Base-by-base conservation (phyloP, 2,797 vertebrate species). In the Fringilla coelebs region DNA sequence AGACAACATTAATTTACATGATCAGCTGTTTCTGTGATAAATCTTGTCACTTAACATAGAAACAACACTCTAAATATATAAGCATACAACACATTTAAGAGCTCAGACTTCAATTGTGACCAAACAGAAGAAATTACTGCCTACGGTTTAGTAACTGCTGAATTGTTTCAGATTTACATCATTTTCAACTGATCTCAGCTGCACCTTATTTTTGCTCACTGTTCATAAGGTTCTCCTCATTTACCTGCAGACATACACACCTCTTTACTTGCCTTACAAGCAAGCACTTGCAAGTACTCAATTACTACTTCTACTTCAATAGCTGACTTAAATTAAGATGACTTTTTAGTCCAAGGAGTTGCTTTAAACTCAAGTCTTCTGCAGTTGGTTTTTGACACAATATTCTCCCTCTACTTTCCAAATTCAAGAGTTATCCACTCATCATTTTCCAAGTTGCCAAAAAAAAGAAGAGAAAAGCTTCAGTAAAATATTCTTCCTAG, bases 141-240 rank as follows among this genome's bases (percentile, higher is more conserved):
- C 51, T 31, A 32, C 2, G 0, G 20, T 83, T 88, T 38, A 72
- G 28, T 29, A 93, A 77, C 38, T 46, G 12, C 32, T 51, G 18
- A 65, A 68, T 67, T 88, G 67, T 43, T 93, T 80, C 74, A 54
- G 22, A 75, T 26, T 76, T 66, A 40, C 20, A 43, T 43, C 7
- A 60, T 32, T 92, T 93, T 48, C 51, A 79, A 43, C 60, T 55
- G 31, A 84, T 82, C 63, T 87, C 84, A 57, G 66, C 81, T 95
- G 63, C 92, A 92, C 66, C 66, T 81, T 84, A 85, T 82, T 95
- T 90, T 87, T 87, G 86, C 48, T 94, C 89, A 80, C 51, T 66
- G 46, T 36, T 63, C 32, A 81, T 20, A 78, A 70, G 48, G 36
- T 49, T 83, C n/a, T 83, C 45, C 29, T 84, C 60, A 62, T 84